A percentile compares a stretch with the other conserved stretches of the same genome.
Conservation (phyloP, 2,113 vertebrate species). For the Neodon shergylaensis region DNA sequence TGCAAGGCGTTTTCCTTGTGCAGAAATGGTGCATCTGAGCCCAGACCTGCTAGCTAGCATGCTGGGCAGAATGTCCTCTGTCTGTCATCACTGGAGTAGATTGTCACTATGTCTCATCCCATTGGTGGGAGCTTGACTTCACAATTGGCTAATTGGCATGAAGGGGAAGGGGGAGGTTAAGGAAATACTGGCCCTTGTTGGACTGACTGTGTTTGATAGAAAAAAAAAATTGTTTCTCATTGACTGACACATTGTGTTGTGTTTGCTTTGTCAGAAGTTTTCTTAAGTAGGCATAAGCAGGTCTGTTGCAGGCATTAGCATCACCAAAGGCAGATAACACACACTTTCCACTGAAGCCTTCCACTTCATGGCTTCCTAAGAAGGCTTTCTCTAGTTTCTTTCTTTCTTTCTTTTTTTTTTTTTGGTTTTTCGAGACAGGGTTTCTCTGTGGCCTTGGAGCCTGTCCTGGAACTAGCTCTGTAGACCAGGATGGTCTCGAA, state of each 20-base stretch:
- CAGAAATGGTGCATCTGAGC: not conserved
- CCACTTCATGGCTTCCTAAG: not conserved
- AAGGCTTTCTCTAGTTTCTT: not conserved
- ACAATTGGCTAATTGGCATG: not conserved
- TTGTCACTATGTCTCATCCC: not conserved
- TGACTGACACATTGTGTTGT: not conserved
- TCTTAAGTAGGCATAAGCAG: not conserved
- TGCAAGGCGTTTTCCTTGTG: not conserved
- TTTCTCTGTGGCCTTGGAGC: no score
- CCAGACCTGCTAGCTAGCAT: not conserved
- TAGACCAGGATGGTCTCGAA: no score
- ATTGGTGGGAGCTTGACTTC: not conserved
- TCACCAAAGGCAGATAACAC: not conserved
- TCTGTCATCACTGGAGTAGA: not conserved
- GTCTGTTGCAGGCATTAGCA: not conserved
- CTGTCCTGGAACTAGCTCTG: no score
- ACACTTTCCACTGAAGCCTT: not conserved
- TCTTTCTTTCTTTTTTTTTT: no score
- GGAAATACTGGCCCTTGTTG: not conserved
- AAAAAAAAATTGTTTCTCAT: not conserved
- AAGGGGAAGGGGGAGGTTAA: not conserved
- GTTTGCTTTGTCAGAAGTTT: not conserved
- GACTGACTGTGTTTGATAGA: not conserved
- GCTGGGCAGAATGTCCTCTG: not conserved
- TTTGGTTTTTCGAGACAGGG: no score